Evolutionary conservation across 2,888 invertebrate species (phyloP).

Genomic region (Heliconius charithonia): DNA sequence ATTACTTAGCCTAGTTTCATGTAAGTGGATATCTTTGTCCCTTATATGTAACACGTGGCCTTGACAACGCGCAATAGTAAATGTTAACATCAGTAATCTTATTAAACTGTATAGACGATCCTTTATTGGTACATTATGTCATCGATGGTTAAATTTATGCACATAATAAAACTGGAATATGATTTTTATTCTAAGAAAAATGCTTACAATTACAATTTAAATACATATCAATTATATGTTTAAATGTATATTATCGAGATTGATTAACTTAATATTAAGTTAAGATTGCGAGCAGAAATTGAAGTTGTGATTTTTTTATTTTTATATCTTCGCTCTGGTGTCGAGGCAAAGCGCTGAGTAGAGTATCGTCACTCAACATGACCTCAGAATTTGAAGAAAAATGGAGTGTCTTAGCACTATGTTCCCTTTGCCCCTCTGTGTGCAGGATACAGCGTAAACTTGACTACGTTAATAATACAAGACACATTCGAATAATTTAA

Average conservation of each 20-base stretch:
- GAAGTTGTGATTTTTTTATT: too few species aligned
- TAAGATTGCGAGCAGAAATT: too few species aligned
- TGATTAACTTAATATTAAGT: too few species aligned
- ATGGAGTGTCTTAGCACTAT: neutral
- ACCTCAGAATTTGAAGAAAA: too few species aligned
- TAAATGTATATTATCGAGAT: too few species aligned
- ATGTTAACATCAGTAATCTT: conserved; percentile 15
- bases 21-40: conserved; percentile 18
- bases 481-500: neutral
- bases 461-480: too few species aligned
- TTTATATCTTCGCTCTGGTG: too few species aligned
- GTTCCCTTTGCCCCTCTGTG: too few species aligned
- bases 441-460: too few species aligned
- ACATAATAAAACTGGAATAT: neutral
- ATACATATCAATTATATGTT: neutral
- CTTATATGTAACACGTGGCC: conserved; percentile 14
- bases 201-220: neutral
- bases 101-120: neutral
- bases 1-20: conserved; percentile 24
- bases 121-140: neutral
- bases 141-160: neutral
- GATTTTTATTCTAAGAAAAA: neutral
- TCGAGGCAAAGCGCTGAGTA: too few species aligned
- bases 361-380: too few species aligned
- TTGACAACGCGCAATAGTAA: conserved; percentile 8